Evolutionary conservation across 2,797 vertebrate genomes (phyloP), one percentile per base, ranked within the genome.

Genomic region (Acanthiza pusilla): DNA sequence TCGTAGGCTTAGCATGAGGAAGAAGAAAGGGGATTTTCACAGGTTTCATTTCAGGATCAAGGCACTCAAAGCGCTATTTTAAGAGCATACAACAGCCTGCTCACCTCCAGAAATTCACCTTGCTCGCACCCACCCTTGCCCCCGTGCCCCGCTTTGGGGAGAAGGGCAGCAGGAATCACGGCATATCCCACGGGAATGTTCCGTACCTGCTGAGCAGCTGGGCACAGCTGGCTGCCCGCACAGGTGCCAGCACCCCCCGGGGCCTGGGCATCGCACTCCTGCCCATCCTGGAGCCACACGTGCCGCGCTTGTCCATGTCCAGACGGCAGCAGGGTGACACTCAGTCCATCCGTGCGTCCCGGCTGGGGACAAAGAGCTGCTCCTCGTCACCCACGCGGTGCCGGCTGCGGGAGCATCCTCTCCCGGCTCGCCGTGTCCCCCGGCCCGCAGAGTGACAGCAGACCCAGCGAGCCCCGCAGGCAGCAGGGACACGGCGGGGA

Each of bases 151-250:
- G 38, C 78, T 40, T 12, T 3, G 1, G 3, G 55, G 4, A 8
- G 61, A 23, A 2, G 48, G 3, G 73, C 61, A 2, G 60, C 66
- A 1, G 40, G 1, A 18, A 4, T 1, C 6, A 0, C 12, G 8
- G 32, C 6, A 3, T 90, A 78, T 43, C 66, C 45, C 20, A 1
- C 4, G 18, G 45, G 43, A 32, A 1, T 10, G 1, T 25, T 30
- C 73, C 4, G 9, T 96, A 97, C 96, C 96, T 97, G 96, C 94
- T 26, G 7, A 81, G 9, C 18, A 58, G 90, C 17, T 16, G 79
- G 50, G 83, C 27, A 32, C 68, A 72, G 61, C 90, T n/a, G 45
- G 43, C 43, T 2, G 58, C 63, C 58, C 42, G 34, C 19, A 8
- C 50, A 3, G 88, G 77, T 0, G 42, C 76, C 89, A 82, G 34